Evolutionary conservation across 2,888 invertebrate genomes (phyloP), one percentile per base, ranked within the genome.

Genomic region (Matsumyia berberina): DNA sequence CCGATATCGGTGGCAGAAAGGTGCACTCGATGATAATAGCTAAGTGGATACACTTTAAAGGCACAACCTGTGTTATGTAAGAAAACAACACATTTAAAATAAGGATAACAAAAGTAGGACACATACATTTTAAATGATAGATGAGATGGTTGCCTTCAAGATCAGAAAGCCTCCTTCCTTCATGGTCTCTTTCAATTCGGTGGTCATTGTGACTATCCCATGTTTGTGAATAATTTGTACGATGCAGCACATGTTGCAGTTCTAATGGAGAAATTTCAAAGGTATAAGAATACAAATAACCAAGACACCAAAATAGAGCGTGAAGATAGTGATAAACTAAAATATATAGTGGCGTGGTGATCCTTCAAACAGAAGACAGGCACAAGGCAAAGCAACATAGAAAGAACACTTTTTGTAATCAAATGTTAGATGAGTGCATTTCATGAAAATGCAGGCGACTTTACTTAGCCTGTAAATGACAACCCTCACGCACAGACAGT

Each of bases 101-200:
- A 33, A 29, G 9, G 29, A 24, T 17, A 51, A 33, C 4, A 53
- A 51, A 31, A 53, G 4, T 9, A 31, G 15, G n/a, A 29, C 8
- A 53, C 53, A 53, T 53, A 53, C 53, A 53, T 53, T 53, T 12
- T 12, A 53, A 6, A 15, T 53, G 53, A 15, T 53, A 53, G 53
- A 33, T 33, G 53, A 53, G 15, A 53, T 53, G 53, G 12, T 15
- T 15, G 31, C 53, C 53, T 53, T 53, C 53, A 31, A 31, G 15
- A n/a, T 53, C 53, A 31, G 53, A 15, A 29, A 53, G 0, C 33
- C 53, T 49, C 49, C 49, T 49, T 49, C 29, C 24, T 29, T 53
- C 53, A 53, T 31, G 8, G 5, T 51, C 6, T 51, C 51, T 51
- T 29, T 29, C 2, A 51, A 51, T 24, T 51, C n/a, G 51, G 12